Conservation (phyloP, 1,140 invertebrate genomes). For the Scylla paramamosain region DNA sequence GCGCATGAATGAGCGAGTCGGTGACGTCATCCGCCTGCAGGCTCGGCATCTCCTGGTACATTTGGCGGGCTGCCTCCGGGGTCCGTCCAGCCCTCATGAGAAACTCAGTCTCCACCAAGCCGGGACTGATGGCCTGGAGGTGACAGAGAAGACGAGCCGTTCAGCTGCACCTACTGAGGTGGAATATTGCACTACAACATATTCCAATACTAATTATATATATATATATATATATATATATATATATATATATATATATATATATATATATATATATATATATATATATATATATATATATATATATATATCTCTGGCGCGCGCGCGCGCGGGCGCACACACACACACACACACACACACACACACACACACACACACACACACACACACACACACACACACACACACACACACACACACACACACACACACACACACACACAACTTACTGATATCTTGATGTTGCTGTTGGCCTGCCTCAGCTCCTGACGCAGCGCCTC, state of each 20-base stretch:
- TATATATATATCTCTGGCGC: no score
- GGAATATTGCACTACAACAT: not conserved
- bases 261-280: not conserved
- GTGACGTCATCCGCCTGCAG: slow-evolving; percentile 81
- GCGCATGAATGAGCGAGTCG: slow-evolving; percentile 80
- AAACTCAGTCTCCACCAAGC: slow-evolving; percentile 65
- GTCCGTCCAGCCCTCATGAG: not conserved
- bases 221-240: no score
- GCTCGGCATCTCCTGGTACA: not conserved
- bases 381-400: no score
- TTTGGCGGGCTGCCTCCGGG: not conserved
- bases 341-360: no score
- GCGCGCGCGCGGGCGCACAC: slow-evolving; percentile 79
- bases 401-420: no score
- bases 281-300: no score
- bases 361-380: no score
- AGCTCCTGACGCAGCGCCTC: slow-evolving; percentile 86
- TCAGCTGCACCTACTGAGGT: no score
- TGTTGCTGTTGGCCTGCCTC: slow-evolving; percentile 82
- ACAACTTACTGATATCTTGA: slow-evolving; percentile 83
- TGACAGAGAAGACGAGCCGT: not conserved
- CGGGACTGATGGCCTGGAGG: slow-evolving; percentile 61
- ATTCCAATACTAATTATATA: no score
- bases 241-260: no score
- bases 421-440: no score